A percentile compares a stretch with the other conserved stretches of the same genome.
Conservation (phyloP, 2,797 vertebrate genomes). For the Novumbra hubbsi region DNA sequence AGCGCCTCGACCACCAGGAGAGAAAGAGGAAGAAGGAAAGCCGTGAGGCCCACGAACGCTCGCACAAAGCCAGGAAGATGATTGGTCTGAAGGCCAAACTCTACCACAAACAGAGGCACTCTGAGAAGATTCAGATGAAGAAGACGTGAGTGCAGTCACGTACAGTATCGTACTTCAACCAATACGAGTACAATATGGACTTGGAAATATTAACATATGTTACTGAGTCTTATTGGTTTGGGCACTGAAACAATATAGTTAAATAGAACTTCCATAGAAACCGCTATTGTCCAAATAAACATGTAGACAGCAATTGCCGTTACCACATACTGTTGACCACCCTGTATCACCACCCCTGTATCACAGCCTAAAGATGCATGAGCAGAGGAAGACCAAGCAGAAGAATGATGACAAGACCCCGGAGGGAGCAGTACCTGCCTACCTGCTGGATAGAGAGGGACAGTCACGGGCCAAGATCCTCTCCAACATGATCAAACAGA, state of each 20-base stretch:
- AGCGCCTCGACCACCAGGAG: constrained; percentile 95
- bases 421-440: constrained; percentile 93
- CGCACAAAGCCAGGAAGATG: constrained; percentile 93
- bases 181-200: background rate
- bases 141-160: constrained; percentile 86
- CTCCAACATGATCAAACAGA: constrained; percentile 99
- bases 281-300: no score
- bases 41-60: constrained; percentile 88
- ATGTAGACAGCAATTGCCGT: background rate
- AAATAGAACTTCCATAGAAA: no score
- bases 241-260: no score
- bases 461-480: constrained; percentile 92
- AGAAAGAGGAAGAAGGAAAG: constrained; percentile 95
- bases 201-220: background rate
- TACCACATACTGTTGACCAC: background rate
- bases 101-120: constrained; percentile 95
- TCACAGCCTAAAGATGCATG: constrained; percentile 95
- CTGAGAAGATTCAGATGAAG: constrained; percentile 99
- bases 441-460: constrained; percentile 94
- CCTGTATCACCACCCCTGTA: background rate
- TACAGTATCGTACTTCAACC: background rate
- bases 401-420: constrained; percentile 97
- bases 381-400: constrained; percentile 93
- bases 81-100: constrained; percentile 97
- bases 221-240: background rate